A percentile compares a stretch with the other conserved stretches of the same genome.
These are phyloP conservation scores for Oryzias celebensis DNA, from an alignment of 2,113 vertebrate species.

Conservation along the genomic window DNA sequence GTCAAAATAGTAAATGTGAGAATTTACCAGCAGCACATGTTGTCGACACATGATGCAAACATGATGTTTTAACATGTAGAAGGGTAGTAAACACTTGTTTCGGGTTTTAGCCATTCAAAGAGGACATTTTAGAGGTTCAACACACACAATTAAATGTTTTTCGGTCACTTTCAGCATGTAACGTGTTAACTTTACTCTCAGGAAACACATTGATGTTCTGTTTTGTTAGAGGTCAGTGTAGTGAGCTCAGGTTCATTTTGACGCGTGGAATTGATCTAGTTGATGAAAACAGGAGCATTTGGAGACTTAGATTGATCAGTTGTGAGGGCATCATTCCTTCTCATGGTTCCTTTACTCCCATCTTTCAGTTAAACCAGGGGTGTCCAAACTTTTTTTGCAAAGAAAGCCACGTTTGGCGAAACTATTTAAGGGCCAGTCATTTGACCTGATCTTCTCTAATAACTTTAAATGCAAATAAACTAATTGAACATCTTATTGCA, in stretches of 20 bases:
- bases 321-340: neutral
- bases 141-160: conserved; percentile 2
- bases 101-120: conserved; percentile 4
- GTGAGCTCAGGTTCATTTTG: neutral
- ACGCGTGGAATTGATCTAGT: neutral
- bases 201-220: conserved; percentile 30
- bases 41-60: conserved; percentile 8
- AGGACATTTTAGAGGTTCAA: neutral
- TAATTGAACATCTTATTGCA: no score
- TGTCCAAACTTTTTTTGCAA: neutral
- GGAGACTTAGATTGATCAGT: neutral
- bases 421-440: no score
- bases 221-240: neutral
- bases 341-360: conserved; percentile 5
- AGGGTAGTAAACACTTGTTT: no score
- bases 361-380: conserved; percentile 23
- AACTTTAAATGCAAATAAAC: no score
- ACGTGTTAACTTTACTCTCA: conserved; percentile 27
- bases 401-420: no score
- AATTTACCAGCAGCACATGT: conserved; percentile 25
- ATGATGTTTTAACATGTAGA: no score
- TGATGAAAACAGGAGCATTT: neutral
- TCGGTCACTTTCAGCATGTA: neutral
- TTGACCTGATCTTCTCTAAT: no score
- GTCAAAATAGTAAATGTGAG: conserved; percentile 20